phyloP scores from a whole-genome alignment of 2,113 vertebrate genomes.

The Arvicanthis niloticus region DNA sequence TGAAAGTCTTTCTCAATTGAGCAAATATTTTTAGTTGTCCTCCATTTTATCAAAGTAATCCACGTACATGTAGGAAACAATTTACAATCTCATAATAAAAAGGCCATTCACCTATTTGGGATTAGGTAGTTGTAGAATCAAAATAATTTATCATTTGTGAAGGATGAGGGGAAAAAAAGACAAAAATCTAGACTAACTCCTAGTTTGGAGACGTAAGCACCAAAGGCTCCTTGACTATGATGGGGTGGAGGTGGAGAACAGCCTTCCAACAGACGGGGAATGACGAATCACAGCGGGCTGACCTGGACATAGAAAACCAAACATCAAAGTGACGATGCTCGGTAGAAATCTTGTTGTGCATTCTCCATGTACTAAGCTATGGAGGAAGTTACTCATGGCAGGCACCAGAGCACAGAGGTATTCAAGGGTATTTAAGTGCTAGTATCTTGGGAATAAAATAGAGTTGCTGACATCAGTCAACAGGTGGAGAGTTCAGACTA shows the following conservation, averaged over 20 bases:
- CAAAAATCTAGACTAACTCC: not conserved
- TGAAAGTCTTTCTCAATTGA: not conserved
- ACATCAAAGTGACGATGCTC: not conserved
- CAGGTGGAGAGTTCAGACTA: not conserved
- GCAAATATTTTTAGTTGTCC: not conserved
- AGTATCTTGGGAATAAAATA: not conserved
- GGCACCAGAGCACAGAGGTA: not conserved
- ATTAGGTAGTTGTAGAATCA: not conserved
- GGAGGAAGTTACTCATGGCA: not conserved
- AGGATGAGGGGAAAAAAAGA: not conserved
- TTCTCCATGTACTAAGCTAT: not conserved
- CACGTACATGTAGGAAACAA: not conserved
- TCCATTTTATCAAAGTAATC: constrained; percentile 18
- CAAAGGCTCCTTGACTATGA: not conserved
- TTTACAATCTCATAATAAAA: not conserved
- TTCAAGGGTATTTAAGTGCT: not conserved
- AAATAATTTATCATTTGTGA: not conserved
- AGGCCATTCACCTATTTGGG: not conserved
- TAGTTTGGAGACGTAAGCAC: not conserved
- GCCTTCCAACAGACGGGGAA: not conserved
- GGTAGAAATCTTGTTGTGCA: not conserved
- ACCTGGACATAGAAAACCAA: not conserved
- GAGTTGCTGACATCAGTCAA: not conserved
- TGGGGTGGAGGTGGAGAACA: not conserved
- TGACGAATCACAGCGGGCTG: not conserved